Conservation (phyloP, 1,140 invertebrate species). For the Paracyclopina nana region DNA sequence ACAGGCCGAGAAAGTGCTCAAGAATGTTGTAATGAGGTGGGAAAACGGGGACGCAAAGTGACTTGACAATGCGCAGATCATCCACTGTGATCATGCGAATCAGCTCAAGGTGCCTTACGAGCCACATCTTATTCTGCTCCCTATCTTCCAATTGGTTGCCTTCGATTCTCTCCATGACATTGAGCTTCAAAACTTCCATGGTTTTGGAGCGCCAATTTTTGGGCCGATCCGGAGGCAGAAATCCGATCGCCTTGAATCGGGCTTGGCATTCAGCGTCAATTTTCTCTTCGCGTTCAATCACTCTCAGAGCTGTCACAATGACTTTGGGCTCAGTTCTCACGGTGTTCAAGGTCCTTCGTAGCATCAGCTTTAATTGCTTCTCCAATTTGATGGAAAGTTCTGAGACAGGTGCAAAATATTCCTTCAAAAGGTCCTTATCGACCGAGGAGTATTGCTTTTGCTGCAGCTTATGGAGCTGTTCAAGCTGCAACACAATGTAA, state of each 20-base stretch:
- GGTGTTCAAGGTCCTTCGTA: conserved; percentile 74
- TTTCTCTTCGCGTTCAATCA: conserved; percentile 91
- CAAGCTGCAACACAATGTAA: conserved; percentile 10
- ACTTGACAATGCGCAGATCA: conserved; percentile 78
- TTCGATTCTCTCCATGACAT: conserved; percentile 60
- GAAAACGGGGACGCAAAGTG: conserved; percentile 77
- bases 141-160: conserved; percentile 76
- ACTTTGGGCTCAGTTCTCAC: conserved; percentile 84
- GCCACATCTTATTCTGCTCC: conserved; percentile 81
- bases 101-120: conserved; percentile 52
- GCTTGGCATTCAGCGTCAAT: conserved; percentile 51
- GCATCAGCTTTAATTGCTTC: conserved; percentile 50
- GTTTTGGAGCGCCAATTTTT: conserved; percentile 70
- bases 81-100: conserved; percentile 68
- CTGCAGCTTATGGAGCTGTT: conserved; percentile 74
- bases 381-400: conserved; percentile 60
- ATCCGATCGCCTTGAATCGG: conserved; percentile 57
- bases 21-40: conserved; percentile 88
- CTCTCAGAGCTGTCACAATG: conserved; percentile 83
- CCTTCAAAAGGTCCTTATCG: conserved; percentile 74
- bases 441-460: conserved; percentile 71
- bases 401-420: conserved; percentile 89
- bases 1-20: conserved; percentile 75
- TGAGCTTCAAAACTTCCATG: conserved; percentile 57
- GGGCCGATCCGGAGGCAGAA: conserved; percentile 75